Percentiles rank a stretch among this genome's conserved stretches.
Evolutionary conservation across 2,888 invertebrate genomes (phyloP).

Genomic region (Mesorhabditis belari): DNA sequence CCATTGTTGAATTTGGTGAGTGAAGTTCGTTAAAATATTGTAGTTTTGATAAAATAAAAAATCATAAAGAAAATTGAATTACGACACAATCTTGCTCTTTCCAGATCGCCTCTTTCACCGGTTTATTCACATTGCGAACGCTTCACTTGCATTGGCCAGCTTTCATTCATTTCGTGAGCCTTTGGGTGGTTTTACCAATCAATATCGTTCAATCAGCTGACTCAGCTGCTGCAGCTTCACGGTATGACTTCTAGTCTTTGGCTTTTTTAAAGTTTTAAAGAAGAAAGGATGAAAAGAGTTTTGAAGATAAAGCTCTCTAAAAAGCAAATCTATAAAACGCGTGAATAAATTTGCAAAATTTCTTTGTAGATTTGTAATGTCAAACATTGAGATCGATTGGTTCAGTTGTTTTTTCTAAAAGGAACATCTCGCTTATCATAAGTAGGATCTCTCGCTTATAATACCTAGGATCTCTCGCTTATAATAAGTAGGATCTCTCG

Average conservation of each 20-base stretch:
- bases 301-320: no score
- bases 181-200: constrained; percentile 6
- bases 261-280: no score
- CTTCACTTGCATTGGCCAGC: constrained; percentile 17
- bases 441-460: no score
- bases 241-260: neutral
- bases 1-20: constrained; percentile 16
- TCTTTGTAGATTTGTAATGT: no score
- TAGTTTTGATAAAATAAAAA: neutral
- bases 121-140: constrained; percentile 11
- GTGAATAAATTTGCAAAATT: no score
- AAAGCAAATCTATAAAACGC: no score
- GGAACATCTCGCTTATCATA: no score
- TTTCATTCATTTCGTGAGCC: constrained; percentile 12
- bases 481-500: no score
- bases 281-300: no score
- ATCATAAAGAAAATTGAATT: neutral
- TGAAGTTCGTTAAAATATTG: neutral
- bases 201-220: constrained; percentile 10
- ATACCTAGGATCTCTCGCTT: no score
- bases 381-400: no score
- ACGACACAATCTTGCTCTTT: neutral
- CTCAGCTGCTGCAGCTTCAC: neutral
- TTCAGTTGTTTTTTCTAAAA: no score
- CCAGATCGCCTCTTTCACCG: constrained; percentile 14